Percentiles rank a stretch among this genome's conserved stretches.
Evolutionary conservation across 2,888 invertebrate species (phyloP).

Genomic region (Diadegma fenestrale): DNA sequence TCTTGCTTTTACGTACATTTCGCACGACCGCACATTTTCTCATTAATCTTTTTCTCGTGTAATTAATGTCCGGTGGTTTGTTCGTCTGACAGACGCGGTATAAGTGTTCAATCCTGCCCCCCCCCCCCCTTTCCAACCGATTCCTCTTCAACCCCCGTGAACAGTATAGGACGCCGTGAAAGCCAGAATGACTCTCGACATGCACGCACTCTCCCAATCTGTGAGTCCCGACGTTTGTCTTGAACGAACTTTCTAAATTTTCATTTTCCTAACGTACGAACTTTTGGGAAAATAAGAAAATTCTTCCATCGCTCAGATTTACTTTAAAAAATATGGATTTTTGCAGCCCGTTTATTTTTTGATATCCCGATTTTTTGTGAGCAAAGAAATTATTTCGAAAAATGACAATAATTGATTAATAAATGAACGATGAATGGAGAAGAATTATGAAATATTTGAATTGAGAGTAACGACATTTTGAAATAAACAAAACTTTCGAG

Average conservation of each 20-base stretch:
- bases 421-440: not conserved
- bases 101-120: not conserved
- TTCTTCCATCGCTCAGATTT: not conserved
- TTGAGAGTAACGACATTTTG: not conserved
- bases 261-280: slow-evolving; percentile 13
- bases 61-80: slow-evolving; percentile 79
- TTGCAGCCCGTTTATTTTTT: not conserved
- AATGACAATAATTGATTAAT: not conserved
- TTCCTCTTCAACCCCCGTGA: slow-evolving; percentile 35
- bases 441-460: not conserved
- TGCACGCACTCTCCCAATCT: slow-evolving; percentile 18
- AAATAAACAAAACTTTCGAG: not conserved
- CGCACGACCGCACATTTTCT: slow-evolving; percentile 74
- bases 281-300: not conserved
- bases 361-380: not conserved
- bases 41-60: slow-evolving; percentile 79
- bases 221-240: slow-evolving; percentile 22
- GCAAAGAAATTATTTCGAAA: no score
- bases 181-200: slow-evolving; percentile 70
- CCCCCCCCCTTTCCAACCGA: not conserved
- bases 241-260: slow-evolving; percentile 30
- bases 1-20: slow-evolving; percentile 49
- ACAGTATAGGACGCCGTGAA: slow-evolving; percentile 72
- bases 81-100: slow-evolving; percentile 71
- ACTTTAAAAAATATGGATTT: not conserved